Evolutionary conservation across 2,888 invertebrate species (phyloP).

Genomic region (Polylopha cassiicola): DNA sequence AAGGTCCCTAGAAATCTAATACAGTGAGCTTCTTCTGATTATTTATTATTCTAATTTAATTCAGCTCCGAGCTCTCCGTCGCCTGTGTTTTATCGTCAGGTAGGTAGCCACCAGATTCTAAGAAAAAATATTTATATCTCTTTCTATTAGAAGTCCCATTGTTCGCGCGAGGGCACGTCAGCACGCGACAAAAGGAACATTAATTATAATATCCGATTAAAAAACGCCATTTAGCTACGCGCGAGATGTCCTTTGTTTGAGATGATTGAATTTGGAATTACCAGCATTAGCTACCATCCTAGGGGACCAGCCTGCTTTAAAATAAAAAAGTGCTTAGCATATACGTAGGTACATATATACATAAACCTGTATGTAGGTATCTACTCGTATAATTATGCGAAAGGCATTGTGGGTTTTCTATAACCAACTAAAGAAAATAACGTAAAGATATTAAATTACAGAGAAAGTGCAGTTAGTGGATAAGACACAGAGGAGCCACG

Average conservation of each 20-base stretch:
- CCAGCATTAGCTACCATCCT: slow-evolving; percentile 63
- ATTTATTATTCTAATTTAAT: slow-evolving; percentile 72
- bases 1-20: slow-evolving; percentile 23
- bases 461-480: slow-evolving; percentile 49
- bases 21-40: slow-evolving; percentile 47
- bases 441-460: slow-evolving; percentile 64
- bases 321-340: too few relatives aligned
- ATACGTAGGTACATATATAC: too few relatives aligned
- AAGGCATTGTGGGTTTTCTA: slow-evolving; percentile 38
- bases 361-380: slow-evolving; percentile 29
- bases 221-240: slow-evolving; percentile 74
- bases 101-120: slow-evolving; percentile 72
- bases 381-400: slow-evolving; percentile 43
- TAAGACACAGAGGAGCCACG: slow-evolving; percentile 62
- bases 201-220: slow-evolving; percentile 79
- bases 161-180: slow-evolving; percentile 75
- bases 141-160: slow-evolving; percentile 75
- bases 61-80: slow-evolving; percentile 57
- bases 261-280: slow-evolving; percentile 74
- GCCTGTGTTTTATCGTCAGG: slow-evolving; percentile 74
- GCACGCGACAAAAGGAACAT: slow-evolving; percentile 78
- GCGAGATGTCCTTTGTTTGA: slow-evolving; percentile 72
- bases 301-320: slow-evolving; percentile 49
- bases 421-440: slow-evolving; percentile 29
- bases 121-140: slow-evolving; percentile 75